Percentiles rank a stretch among this genome's conserved stretches.
Evolutionary conservation across 2,797 vertebrate genomes (phyloP).

Genomic region (Clamator glandarius): DNA sequence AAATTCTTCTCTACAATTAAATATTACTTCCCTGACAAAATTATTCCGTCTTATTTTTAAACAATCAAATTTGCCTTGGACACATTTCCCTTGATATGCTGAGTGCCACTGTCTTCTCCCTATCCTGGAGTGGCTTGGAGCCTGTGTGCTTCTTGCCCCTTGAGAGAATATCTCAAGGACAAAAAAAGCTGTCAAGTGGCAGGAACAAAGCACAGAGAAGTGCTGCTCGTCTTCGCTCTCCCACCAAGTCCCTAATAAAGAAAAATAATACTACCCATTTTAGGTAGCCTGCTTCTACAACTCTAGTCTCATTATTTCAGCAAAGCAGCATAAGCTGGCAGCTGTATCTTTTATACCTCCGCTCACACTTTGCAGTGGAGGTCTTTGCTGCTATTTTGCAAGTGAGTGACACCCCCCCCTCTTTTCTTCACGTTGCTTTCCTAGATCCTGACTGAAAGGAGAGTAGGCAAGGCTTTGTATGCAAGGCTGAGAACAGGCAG

Average conservation of each 20-base stretch:
- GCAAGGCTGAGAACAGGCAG: not conserved
- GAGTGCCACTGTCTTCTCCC: not conserved
- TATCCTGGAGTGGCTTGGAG: not conserved
- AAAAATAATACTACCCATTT: slow-evolving; percentile 47
- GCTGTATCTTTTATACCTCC: slow-evolving; percentile 21
- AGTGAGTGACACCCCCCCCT: not conserved
- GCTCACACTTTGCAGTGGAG: slow-evolving; percentile 16
- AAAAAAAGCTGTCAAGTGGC: slow-evolving; percentile 29
- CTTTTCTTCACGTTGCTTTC: not conserved
- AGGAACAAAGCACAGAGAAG: slow-evolving; percentile 20
- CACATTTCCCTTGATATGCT: not conserved
- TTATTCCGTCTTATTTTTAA: slow-evolving; percentile 58
- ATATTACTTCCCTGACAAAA: slow-evolving; percentile 9
- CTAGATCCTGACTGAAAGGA: not conserved
- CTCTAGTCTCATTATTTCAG: slow-evolving; percentile 45
- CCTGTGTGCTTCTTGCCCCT: not conserved
- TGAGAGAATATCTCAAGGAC: slow-evolving; percentile 51
- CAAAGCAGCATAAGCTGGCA: slow-evolving; percentile 20
- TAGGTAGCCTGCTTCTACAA: slow-evolving; percentile 32
- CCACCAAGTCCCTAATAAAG: slow-evolving; percentile 16
- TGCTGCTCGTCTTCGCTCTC: not conserved
- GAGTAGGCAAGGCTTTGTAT: not conserved
- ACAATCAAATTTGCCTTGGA: slow-evolving; percentile 25
- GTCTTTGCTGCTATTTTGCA: slow-evolving; percentile 32
- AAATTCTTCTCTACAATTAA: slow-evolving; percentile 47